These are phyloP conservation scores for Ruditapes philippinarum DNA, from an alignment of 1,140 invertebrate species.

Conservation along the genomic window DNA sequence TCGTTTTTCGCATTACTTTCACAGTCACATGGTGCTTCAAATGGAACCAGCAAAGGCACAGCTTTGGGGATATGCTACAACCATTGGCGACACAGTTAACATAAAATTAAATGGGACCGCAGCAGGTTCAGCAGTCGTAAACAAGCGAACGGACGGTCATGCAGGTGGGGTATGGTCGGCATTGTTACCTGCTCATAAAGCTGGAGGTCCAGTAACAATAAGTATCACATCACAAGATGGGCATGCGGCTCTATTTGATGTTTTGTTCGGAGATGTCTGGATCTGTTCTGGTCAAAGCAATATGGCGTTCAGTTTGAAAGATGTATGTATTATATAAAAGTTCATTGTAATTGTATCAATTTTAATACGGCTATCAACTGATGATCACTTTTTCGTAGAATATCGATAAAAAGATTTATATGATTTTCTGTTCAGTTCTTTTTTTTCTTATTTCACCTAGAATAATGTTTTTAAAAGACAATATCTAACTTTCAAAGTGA, in stretches of 20 bases:
- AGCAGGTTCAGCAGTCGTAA: constrained; percentile 22
- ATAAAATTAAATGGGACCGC: constrained; percentile 8
- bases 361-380: no score
- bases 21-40: constrained; percentile 82
- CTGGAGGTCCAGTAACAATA: constrained; percentile 69
- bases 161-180: constrained; percentile 43
- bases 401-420: no score
- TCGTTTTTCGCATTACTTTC: constrained; percentile 69
- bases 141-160: background rate
- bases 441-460: no score
- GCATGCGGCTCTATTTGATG: constrained; percentile 73
- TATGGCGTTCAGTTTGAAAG: no score
- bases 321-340: no score
- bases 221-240: constrained; percentile 25
- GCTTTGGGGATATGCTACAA: constrained; percentile 76
- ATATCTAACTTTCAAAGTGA: no score
- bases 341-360: no score
- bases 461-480: no score
- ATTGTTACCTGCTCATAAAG: background rate
- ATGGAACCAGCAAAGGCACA: constrained; percentile 71
- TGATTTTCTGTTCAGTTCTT: no score
- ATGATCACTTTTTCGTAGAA: no score
- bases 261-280: constrained; percentile 86
- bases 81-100: constrained; percentile 44
- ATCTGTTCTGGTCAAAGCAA: no score